Conservation (phyloP, 2,797 vertebrate species). For the Vultur gryphus region DNA sequence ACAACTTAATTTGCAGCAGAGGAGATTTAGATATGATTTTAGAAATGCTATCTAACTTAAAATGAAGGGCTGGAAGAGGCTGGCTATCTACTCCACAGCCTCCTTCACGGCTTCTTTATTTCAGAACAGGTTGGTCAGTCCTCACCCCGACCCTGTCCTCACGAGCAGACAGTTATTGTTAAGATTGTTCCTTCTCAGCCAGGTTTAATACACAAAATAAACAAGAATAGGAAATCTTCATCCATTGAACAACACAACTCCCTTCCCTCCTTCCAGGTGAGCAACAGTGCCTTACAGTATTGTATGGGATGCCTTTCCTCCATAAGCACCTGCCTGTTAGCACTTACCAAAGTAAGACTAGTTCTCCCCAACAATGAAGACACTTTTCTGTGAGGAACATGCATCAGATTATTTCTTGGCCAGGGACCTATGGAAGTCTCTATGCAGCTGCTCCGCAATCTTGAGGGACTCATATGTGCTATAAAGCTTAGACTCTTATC, state of each 20-base stretch:
- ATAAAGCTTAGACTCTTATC: background rate
- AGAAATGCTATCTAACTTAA: background rate
- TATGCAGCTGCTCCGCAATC: background rate
- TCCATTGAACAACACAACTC: background rate
- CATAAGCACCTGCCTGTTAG: background rate
- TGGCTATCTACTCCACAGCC: background rate
- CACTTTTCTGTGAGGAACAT: background rate
- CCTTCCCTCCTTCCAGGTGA: background rate
- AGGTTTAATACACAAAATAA: background rate
- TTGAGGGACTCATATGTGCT: background rate
- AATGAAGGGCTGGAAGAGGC: background rate
- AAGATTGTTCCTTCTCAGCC: background rate
- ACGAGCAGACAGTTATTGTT: background rate
- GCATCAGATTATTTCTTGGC: background rate
- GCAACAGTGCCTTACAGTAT: background rate
- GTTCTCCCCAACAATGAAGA: background rate
- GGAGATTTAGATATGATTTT: constrained; percentile 5
- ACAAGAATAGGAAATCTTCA: background rate
- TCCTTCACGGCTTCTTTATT: background rate
- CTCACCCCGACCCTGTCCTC: background rate
- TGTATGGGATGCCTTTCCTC: background rate
- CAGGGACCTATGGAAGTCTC: background rate
- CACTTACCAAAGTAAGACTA: background rate
- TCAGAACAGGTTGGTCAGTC: background rate
- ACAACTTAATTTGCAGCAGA: background rate